phyloP scores from a whole-genome alignment of 2,797 vertebrate species.

The Halcyon leucocephala region DNA sequence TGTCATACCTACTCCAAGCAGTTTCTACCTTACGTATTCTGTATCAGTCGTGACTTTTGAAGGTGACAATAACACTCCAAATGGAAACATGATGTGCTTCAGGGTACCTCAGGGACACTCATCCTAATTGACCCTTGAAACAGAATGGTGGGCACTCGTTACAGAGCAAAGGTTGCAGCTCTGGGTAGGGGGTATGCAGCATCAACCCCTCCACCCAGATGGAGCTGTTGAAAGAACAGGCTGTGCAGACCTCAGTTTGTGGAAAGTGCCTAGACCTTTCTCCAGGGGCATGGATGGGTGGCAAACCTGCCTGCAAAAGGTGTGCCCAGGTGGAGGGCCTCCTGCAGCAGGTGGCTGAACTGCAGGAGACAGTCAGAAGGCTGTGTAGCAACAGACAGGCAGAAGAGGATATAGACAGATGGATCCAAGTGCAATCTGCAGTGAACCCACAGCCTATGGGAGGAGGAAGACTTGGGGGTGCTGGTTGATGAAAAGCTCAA shows the following conservation, averaged over 20 bases:
- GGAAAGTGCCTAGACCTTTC: too few species aligned
- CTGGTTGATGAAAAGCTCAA: too few species aligned
- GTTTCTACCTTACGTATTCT: neutral
- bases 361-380: too few species aligned
- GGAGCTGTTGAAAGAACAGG: neutral
- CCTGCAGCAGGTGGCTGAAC: too few species aligned
- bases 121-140: neutral
- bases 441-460: too few species aligned
- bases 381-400: too few species aligned
- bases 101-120: neutral
- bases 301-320: neutral
- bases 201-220: neutral
- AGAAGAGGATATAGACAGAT: too few species aligned
- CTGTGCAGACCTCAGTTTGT: neutral
- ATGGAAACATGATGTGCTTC: neutral
- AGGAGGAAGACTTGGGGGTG: too few species aligned
- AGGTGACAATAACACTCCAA: neutral
- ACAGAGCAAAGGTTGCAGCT: neutral
- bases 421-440: too few species aligned
- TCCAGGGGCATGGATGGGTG: neutral
- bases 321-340: too few species aligned
- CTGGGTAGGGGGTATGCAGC: neutral
- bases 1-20: neutral
- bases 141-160: neutral
- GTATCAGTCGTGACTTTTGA: neutral